Evolutionary conservation across 2,113 vertebrate genomes (phyloP).

Genomic region (Zapornia atra): DNA sequence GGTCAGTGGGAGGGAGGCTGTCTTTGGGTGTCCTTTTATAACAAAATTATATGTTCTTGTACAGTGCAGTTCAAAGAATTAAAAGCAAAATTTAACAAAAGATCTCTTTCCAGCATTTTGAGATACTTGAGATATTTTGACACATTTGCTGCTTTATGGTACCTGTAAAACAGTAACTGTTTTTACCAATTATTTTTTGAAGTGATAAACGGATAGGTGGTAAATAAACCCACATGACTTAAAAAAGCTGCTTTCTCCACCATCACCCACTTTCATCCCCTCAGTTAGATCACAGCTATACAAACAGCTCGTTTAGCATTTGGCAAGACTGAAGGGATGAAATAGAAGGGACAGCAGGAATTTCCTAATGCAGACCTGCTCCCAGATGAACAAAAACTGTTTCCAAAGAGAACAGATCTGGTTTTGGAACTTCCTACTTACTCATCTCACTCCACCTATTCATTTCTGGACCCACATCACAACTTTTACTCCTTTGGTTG

Average conservation of each 20-base stretch:
- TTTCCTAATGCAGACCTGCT: background rate
- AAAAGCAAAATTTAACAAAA: slow-evolving; percentile 27
- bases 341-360: background rate
- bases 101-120: background rate
- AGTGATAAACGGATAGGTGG: background rate
- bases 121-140: background rate
- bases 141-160: background rate
- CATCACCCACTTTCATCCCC: background rate
- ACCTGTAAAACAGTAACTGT: background rate
- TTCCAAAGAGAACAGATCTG: background rate
- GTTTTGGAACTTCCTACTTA: background rate
- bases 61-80: background rate
- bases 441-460: background rate
- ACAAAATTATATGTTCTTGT: background rate
- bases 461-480: background rate
- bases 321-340: background rate
- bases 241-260: background rate
- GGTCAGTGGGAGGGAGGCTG: background rate
- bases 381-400: background rate
- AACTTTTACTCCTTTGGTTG: background rate
- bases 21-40: background rate
- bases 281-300: background rate
- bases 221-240: background rate
- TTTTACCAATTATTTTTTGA: background rate
- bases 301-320: background rate